Evolutionary conservation across 2,888 invertebrate genomes (phyloP).

Genomic region (Diaprepes abbreviatus): DNA sequence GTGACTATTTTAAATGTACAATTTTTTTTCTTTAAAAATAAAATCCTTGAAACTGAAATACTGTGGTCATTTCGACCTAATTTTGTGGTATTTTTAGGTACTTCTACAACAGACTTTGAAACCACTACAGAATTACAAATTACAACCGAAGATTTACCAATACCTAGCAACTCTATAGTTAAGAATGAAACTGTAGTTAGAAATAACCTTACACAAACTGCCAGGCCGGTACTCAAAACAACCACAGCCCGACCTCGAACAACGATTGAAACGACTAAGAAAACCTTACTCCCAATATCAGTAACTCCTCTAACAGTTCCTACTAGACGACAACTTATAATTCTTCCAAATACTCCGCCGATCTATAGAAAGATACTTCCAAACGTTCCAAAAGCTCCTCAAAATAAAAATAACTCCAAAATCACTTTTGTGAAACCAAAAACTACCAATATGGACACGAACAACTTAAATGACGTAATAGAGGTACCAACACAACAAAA

Average conservation of each 20-base stretch:
- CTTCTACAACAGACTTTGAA: constrained; percentile 14
- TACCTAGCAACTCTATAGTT: constrained; percentile 45
- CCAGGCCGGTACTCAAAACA: no score
- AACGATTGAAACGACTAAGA: no score
- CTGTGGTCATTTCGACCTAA: no score
- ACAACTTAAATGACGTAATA: constrained; percentile 17
- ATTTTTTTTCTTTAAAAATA: no score
- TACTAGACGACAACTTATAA: constrained; percentile 36
- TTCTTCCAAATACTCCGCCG: constrained; percentile 43
- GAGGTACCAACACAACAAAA: constrained; percentile 4
- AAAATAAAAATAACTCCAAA: constrained; percentile 22
- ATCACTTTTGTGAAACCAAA: constrained; percentile 34
- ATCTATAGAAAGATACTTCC: constrained; percentile 38
- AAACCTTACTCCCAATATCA: constrained; percentile 4
- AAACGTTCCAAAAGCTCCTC: background rate
- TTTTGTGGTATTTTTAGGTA: no score
- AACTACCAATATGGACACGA: constrained; percentile 1
- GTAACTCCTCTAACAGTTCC: constrained; percentile 10
- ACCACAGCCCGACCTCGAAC: no score
- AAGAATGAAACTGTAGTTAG: background rate
- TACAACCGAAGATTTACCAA: constrained; percentile 50
- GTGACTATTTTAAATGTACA: no score
- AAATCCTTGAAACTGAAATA: no score
- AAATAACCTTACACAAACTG: constrained; percentile 34
- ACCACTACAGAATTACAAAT: constrained; percentile 24